Evolutionary conservation across 2,113 vertebrate genomes (phyloP), one percentile per base, ranked within the genome.

Genomic region (Podilymbus podiceps): DNA sequence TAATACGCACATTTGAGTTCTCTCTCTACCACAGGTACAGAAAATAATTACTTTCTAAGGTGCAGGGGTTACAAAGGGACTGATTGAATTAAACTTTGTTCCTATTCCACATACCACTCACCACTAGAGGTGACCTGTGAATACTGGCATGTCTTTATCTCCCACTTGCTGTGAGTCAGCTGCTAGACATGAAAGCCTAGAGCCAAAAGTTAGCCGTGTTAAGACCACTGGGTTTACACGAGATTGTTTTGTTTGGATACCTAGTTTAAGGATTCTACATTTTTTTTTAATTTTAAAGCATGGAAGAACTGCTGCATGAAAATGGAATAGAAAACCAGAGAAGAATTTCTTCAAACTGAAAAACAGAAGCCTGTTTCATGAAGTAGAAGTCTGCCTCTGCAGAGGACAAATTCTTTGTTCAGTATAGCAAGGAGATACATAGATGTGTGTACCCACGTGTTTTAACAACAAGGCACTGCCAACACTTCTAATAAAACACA

Each of bases 191-290:
- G 94, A 94, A 90, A 90, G 88, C 44, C 76, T 91, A 82, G 74
- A 85, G 77, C 88, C 92, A 96, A 72, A 95, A 90, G 71, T 89
- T 67, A 82, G 90, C 83, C 95, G 58, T 92, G 60, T 87, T 94
- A 96, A 94, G 77, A 94, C 90, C 95, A 96, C 84, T 89, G 92
- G 91, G 91, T 97, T 97, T 97, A 96, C 89, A 95, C 55, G 17
- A 88, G 75, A 83, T 89, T 96, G 80, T 96, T 96, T 96, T 92
- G 64, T 95, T 96, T 95, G 93, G 96, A 94, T 92, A 88, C 31
- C 69, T 87, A 87, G 40, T 58, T 82, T 88, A 30, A 93, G 28
- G 16, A n/a, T 19, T 94, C 91, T 21, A 18, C 30, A 19, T 40
- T 75, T 80, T 75, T 80, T 81, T 91, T 88, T 78, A n/a, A 86